Conservation (phyloP, 2,888 invertebrate species). For the Hypomecis atomaria region DNA sequence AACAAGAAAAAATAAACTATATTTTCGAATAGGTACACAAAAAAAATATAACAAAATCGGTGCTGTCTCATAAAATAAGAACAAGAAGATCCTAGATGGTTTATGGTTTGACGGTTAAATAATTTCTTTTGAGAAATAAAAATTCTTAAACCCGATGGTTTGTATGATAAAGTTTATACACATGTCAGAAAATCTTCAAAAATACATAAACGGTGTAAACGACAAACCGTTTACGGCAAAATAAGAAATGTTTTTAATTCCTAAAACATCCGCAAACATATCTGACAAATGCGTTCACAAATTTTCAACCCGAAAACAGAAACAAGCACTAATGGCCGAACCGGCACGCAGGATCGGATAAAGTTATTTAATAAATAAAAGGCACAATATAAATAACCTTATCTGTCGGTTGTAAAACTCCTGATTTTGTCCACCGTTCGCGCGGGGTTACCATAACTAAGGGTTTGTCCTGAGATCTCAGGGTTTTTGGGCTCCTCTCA, state of each 20-base stretch:
- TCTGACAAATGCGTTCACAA: conserved; percentile 47
- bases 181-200: no score
- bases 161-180: no score
- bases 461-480: no score
- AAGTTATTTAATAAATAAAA: conserved; percentile 76
- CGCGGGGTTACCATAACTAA: conserved; percentile 25
- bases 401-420: conserved; percentile 69
- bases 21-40: no score
- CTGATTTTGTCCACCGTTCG: conserved; percentile 60
- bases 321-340: conserved; percentile 69
- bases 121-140: no score
- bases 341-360: conserved; percentile 67
- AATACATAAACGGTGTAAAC: background rate
- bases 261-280: conserved; percentile 45
- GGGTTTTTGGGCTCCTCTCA: no score
- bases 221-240: background rate
- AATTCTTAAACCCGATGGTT: no score
- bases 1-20: no score
- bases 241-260: background rate
- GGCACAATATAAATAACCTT: conserved; percentile 68
- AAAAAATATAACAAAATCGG: no score
- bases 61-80: no score
- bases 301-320: conserved; percentile 57
- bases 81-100: no score
- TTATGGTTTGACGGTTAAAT: no score